Evolutionary conservation across 1,140 invertebrate species (phyloP).

Genomic region (Polyergus mexicanus): DNA sequence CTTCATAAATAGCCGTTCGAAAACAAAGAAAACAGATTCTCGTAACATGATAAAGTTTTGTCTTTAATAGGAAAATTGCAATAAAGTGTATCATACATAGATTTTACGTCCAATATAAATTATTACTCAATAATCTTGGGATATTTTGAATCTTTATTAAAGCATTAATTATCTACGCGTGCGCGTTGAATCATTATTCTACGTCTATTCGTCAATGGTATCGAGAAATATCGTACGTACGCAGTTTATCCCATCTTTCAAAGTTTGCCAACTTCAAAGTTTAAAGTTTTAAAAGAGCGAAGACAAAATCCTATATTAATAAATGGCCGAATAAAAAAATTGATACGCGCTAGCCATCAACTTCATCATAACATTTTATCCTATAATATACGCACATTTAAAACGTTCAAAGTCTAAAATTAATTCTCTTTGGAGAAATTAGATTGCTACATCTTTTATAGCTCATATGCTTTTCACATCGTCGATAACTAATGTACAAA

Average conservation of each 20-base stretch:
- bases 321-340: slow-evolving; percentile 5
- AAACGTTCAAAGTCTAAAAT: slow-evolving; percentile 11
- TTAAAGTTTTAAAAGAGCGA: not conserved
- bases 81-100: no score
- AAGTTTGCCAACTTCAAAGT: slow-evolving; percentile 15
- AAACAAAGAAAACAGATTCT: not conserved
- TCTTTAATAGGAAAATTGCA: no score
- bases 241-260: slow-evolving; percentile 11
- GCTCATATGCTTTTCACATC: not conserved
- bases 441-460: not conserved
- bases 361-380: not conserved
- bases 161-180: not conserved
- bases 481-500: not conserved
- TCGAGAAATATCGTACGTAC: not conserved
- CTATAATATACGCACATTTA: not conserved
- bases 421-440: not conserved
- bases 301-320: not conserved
- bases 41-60: not conserved
- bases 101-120: not conserved
- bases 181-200: not conserved
- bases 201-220: not conserved
- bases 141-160: not conserved
- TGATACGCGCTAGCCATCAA: not conserved
- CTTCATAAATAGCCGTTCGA: not conserved
- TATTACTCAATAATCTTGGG: not conserved